These are phyloP conservation scores for Drosophila nigromelanica DNA, from an alignment of 1,140 invertebrate genomes.

Conservation along the genomic window DNA sequence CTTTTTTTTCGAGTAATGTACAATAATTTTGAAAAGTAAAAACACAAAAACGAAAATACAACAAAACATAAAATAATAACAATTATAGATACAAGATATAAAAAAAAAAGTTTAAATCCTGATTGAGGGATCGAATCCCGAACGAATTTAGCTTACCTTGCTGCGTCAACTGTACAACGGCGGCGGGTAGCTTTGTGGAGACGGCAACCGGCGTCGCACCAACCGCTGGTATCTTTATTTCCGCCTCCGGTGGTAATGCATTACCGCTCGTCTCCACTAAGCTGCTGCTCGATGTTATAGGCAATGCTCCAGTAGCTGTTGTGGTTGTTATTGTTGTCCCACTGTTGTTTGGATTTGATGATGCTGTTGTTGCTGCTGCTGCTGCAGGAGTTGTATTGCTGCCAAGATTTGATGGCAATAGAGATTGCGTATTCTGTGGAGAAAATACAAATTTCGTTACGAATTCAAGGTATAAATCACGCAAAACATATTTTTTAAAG, in stretches of 20 bases:
- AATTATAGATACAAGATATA: conserved; percentile 41
- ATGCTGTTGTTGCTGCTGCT: conserved; percentile 22
- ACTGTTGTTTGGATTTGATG: conserved; percentile 40
- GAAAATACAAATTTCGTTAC: neutral
- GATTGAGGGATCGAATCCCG: neutral
- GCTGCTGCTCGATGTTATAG: conserved; percentile 24
- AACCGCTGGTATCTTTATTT: conserved; percentile 88
- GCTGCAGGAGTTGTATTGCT: conserved; percentile 25
- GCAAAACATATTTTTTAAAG: too few relatives aligned
- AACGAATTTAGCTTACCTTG: conserved; percentile 84
- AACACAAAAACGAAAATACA: conserved; percentile 55
- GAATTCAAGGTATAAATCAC: too few relatives aligned
- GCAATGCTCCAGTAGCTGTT: conserved; percentile 28
- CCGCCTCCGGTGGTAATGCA: conserved; percentile 83
- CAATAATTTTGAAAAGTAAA: conserved; percentile 43
- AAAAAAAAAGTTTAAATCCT: conserved; percentile 15
- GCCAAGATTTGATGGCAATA: conserved; percentile 61
- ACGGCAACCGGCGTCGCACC: conserved; percentile 87
- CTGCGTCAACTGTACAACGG: conserved; percentile 86
- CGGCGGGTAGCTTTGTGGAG: conserved; percentile 86
- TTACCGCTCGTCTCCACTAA: conserved; percentile 62
- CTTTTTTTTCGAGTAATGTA: conserved; percentile 36
- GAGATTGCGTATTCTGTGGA: conserved; percentile 78
- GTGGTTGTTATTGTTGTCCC: conserved; percentile 36
- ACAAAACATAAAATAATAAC: conserved; percentile 58